phyloP scores from a whole-genome alignment of 1,140 invertebrate species.

The Neuroterus valhalla region DNA sequence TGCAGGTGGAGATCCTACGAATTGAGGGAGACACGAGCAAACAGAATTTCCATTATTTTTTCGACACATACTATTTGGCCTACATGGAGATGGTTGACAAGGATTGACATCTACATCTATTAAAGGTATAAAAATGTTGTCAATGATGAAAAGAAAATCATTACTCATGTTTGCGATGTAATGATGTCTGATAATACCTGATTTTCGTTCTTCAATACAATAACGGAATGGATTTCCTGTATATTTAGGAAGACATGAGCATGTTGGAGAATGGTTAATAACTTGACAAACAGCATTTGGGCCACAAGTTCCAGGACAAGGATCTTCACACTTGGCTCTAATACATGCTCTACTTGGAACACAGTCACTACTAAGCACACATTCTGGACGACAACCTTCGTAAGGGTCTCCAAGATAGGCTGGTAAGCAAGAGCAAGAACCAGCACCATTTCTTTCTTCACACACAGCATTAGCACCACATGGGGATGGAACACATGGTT shows the following conservation, averaged over 20 bases:
- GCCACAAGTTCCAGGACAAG: constrained; percentile 75
- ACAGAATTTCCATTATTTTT: constrained; percentile 79
- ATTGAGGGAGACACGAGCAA: constrained; percentile 82
- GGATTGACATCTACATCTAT: constrained; percentile 15
- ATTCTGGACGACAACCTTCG: constrained; percentile 73
- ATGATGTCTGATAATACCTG: constrained; percentile 35
- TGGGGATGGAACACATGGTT: constrained; percentile 72
- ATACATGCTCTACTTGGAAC: constrained; percentile 70
- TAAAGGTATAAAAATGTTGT: neutral
- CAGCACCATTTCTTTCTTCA: constrained; percentile 69
- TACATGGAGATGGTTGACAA: constrained; percentile 84
- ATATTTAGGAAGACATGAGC: constrained; percentile 76
- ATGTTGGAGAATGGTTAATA: constrained; percentile 76
- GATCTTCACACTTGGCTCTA: constrained; percentile 73
- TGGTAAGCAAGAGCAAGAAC: constrained; percentile 77
- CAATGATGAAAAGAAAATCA: constrained; percentile 16
- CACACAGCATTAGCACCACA: constrained; percentile 70
- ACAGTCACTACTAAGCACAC: constrained; percentile 74
- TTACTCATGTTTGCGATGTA: neutral
- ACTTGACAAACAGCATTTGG: constrained; percentile 76
- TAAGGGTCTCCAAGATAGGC: constrained; percentile 76
- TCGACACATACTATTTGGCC: constrained; percentile 82
- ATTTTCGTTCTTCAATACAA: constrained; percentile 67
- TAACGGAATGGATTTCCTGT: constrained; percentile 81
- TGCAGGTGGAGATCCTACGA: constrained; percentile 84